Base-by-base conservation (phyloP, 2,113 vertebrate species). In the Cacatua alba region DNA sequence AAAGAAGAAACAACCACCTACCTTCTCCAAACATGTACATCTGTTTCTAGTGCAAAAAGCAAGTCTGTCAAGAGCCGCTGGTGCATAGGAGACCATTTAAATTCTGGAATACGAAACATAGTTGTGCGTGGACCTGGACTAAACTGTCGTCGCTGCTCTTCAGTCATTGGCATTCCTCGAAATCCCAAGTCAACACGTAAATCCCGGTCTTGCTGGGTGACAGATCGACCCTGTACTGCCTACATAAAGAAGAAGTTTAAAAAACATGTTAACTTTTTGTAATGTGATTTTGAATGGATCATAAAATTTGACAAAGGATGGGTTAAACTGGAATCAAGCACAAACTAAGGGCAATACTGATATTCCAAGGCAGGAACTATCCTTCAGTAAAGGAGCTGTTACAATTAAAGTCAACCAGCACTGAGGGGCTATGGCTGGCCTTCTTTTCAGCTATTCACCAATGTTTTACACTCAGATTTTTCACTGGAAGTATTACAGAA, bases 71-170 rank as follows among this genome's bases (percentile, higher is more conserved):
- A 98, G 62, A 99, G 97, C 62, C 99, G 97, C 97, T 99, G 99
- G 95, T 99, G 99, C 99, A 99, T 99, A 21, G 99, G 99, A 21
- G 99, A 99, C 99, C 99, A 99, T 84, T 99, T 99, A 97, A 99
- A 99, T 95, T 99, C 99, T 33, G 99, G 99, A 94, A 99, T 99
- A 57, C 99, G 99, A 96, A 99, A 99, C 99, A 99, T 99, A 9
- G 99, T 99, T 10, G 99, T 99, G 81, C 99, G 99, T 2, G 99
- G 99, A 26, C 99, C 99, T 1, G 99, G 99, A 94, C 99, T 99
- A 96, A 99, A 99, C 97, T 99, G 99, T 13, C 99, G 98, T 7
- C 99, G 97, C 93, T 99, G 99, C 71, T 99, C 99, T 88, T 99
- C 99, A 0, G 99, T 99, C 99, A 99, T 99, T 14, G 99, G 99